Conservation (phyloP, 2,797 vertebrate genomes). For the Petrocephalus sullivani region DNA sequence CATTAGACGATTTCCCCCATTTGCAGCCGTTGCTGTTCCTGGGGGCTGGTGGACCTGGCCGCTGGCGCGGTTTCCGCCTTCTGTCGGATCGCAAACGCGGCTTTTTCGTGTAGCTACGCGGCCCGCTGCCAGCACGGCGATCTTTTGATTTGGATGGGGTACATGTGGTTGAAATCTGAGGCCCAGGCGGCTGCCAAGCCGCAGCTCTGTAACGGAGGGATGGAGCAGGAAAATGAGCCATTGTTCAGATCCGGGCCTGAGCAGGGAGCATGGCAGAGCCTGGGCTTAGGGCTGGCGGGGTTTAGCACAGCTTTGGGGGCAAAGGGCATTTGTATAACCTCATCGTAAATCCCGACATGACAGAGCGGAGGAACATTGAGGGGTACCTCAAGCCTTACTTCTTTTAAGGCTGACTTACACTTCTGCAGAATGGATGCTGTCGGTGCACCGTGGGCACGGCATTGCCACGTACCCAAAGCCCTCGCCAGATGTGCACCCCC, state of each 20-base stretch:
- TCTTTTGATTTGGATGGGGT: constrained; percentile 81
- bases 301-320: constrained; percentile 49
- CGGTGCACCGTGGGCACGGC: not conserved
- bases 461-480: not conserved
- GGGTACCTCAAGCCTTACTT: not conserved
- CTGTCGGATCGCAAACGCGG: constrained; percentile 64
- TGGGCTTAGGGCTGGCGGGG: constrained; percentile 23
- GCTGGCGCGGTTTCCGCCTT: constrained; percentile 71
- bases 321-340: constrained; percentile 57
- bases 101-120: constrained; percentile 74
- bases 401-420: not conserved
- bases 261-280: not conserved
- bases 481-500: not conserved
- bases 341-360: constrained; percentile 51
- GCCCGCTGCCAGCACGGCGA: constrained; percentile 69
- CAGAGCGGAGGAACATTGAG: constrained; percentile 1
- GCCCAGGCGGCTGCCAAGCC: constrained; percentile 77
- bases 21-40: constrained; percentile 23
- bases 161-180: constrained; percentile 97
- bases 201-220: constrained; percentile 73
- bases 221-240: constrained; percentile 50
- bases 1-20: not conserved
- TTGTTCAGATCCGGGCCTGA: not conserved
- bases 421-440: not conserved
- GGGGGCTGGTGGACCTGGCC: constrained; percentile 6